Evolutionary conservation across 2,797 vertebrate species (phyloP), one percentile per base, ranked within the genome.

Genomic region (Pseudopleuronectes americanus): DNA sequence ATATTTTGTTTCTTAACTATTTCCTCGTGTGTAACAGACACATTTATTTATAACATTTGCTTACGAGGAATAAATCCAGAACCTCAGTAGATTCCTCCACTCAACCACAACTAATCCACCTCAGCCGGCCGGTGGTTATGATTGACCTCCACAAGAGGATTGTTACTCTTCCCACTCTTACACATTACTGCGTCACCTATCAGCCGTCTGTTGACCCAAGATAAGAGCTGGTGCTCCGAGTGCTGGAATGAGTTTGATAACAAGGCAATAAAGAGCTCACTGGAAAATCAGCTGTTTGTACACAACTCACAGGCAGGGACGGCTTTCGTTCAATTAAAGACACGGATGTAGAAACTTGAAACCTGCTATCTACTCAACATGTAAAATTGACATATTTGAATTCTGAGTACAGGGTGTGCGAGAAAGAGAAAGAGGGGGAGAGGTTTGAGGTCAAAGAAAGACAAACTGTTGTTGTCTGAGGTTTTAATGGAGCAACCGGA

Each of bases 161-260:
- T 33, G 56, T 62, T 57, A 14, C 8, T 55, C 9, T 47, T 21
- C 24, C 24, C 31, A 17, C 21, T 62, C 63, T 76, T 66, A 55
- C 75, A 77, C 26, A 73, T 36, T 7, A 16, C 23, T 49, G 7
- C 12, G 16, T 43, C 19, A 21, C 26, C 1, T 74, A 80, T 85
- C 71, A 48, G 57, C 41, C 48, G 1, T 31, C 0, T 88, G 76
- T 81, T 91, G 77, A 91, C 79, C 76, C 36, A 36, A 88, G 89
- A 92, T 89, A 90, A 88, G 61, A 72, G 17, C 21, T 3, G 33
- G n/a, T 14, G 57, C 14, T 21, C 26, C 0, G 24, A 71, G 81
- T 64, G 60, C 13, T 72, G 76, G 77, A 86, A 89, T 85, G 79
- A 86, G 51, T 65, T 83, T 76, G 49, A 85, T 63, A 57, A 70